Conservation (phyloP, 2,888 invertebrate genomes). For the Marronus borbonicus region DNA sequence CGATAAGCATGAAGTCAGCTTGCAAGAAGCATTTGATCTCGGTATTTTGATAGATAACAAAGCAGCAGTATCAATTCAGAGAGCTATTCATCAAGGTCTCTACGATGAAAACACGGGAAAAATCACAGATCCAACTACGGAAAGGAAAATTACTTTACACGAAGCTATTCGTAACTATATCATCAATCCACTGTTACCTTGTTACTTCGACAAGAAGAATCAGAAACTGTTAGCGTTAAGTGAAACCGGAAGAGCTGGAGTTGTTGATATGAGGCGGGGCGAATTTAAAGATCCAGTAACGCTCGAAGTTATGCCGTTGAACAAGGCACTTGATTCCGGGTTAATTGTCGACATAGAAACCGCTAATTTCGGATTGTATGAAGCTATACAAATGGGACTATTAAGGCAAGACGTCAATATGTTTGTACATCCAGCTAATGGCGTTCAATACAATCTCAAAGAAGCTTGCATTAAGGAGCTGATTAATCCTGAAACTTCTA, state of each 20-base stretch:
- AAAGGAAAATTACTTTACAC: constrained; percentile 85
- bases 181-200: constrained; percentile 85
- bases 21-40: constrained; percentile 84
- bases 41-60: constrained; percentile 87
- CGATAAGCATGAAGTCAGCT: constrained; percentile 78
- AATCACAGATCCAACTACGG: constrained; percentile 85
- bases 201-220: constrained; percentile 84
- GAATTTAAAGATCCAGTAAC: constrained; percentile 83
- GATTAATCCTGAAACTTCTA: constrained; percentile 82
- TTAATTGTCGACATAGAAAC: constrained; percentile 90
- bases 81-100: constrained; percentile 88
- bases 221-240: constrained; percentile 82
- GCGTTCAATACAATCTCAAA: constrained; percentile 80
- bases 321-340: constrained; percentile 83
- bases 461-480: constrained; percentile 84
- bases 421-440: constrained; percentile 85
- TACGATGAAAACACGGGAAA: constrained; percentile 88
- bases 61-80: constrained; percentile 86
- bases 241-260: constrained; percentile 86
- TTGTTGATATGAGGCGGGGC: constrained; percentile 86
- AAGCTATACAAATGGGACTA: constrained; percentile 84
- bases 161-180: constrained; percentile 87
- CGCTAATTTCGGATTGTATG: constrained; percentile 86
- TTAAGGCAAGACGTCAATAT: constrained; percentile 79
- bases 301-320: constrained; percentile 78